Base-by-base conservation (phyloP, 2,113 vertebrate species). In the Elaphurus davidianus region DNA sequence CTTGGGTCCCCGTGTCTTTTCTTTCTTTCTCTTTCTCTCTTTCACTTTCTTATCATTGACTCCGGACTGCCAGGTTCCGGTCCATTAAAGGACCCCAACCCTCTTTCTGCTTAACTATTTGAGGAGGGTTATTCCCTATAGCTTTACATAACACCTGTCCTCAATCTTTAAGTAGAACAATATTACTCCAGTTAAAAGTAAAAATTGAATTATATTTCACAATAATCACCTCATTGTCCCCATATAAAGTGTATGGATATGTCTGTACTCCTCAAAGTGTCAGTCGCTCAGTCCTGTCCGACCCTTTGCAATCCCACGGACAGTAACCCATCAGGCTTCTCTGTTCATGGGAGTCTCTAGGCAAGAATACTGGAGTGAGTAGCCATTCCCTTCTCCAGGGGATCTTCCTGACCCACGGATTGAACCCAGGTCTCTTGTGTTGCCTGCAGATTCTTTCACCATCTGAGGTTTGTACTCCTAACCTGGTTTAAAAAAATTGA, bases 181-280 rank as follows among this genome's bases (percentile, higher is more conserved):
- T 50, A 76, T 81, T 86, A 60, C 11, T 98, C 50, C 30, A 67
- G 30, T 67, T 85, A 45, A 60, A 79, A 74, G 62, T 67, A 90
- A 82, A 97, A 94, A 90, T 9, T 76, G 64, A 87, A 43, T 52
- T 90, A 33, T 76, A 57, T 60, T 95, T 96, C 81, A 74, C 45
- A 84, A 90, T 16, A 84, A 97, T 50, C 21, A 84, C 14, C 5
- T 90, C n/a, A 12, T 64, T 40, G 33, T 87, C 45, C 23, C 59
- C 62, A 79, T 47, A 59, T 3, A 55, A 43, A 81, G 23, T 43
- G 6, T 30, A 93, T 36, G 14, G 45, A 40, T 76, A 25, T 55
- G 10, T 87, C 14, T 92, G 43, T 90, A 85, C 16, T 93, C 45
- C 45, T 96, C 9, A 40, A 71, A 71, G n/a, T 40, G n/a, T 40